Evolutionary conservation across 37 sponge, comb jelly and placozoan genomes (phyloP).

Genomic region (Mnemiopsis leidyi): DNA sequence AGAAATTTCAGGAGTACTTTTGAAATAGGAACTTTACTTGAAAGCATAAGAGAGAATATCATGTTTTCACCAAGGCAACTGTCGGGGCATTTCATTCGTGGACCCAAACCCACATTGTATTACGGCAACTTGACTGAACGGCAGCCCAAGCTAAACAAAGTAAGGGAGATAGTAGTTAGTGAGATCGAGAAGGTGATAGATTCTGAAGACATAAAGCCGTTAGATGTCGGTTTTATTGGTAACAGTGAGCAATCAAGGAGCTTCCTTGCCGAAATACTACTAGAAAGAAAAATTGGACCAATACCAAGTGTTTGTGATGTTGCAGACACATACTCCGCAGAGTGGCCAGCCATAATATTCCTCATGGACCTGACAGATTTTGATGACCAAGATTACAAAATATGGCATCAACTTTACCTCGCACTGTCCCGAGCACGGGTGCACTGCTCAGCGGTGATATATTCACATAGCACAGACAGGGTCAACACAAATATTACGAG

Average conservation of each 20-base stretch:
- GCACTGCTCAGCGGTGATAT: neutral
- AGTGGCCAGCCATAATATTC: neutral
- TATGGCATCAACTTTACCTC: neutral
- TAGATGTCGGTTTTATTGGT: neutral
- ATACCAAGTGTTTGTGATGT: neutral
- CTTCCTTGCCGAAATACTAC: neutral
- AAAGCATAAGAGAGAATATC: neutral
- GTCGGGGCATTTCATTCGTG: neutral
- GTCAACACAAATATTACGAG: too few species aligned
- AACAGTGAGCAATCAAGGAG: neutral
- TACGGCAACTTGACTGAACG: too few species aligned
- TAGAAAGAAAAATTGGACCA: neutral
- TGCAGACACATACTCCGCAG: neutral
- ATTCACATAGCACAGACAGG: neutral
- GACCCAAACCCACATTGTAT: neutral
- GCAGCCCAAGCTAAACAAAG: neutral
- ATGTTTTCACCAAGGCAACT: neutral
- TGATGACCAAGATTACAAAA: neutral
- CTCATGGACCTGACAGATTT: neutral
- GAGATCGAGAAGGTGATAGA: neutral
- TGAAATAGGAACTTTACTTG: neutral
- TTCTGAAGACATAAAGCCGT: neutral
- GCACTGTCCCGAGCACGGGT: neutral
- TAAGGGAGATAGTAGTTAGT: neutral
- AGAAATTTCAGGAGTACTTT: neutral